Conservation (phyloP, 1,140 invertebrate species). For the Goniozus legneri region DNA sequence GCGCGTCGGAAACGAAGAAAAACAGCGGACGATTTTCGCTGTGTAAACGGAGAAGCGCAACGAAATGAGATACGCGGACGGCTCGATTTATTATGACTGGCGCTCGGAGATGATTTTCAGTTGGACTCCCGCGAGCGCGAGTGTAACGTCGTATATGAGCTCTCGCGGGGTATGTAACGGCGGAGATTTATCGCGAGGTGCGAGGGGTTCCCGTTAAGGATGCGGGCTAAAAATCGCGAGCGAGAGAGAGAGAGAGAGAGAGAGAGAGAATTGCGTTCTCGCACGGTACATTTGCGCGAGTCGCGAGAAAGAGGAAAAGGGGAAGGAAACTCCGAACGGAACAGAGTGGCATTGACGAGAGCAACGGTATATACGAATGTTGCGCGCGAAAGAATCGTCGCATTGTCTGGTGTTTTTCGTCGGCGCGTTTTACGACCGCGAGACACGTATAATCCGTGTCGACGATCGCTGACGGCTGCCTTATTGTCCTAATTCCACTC, state of each 20-base stretch:
- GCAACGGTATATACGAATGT: slow-evolving; percentile 23
- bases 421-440: background rate
- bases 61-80: no score
- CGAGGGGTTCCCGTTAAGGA: slow-evolving; percentile 32
- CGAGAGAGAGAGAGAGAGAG: no score
- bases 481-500: slow-evolving; percentile 26
- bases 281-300: slow-evolving; percentile 14
- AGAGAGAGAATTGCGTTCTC: no score
- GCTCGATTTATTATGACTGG: slow-evolving; percentile 19
- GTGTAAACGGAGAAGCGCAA: no score
- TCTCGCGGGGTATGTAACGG: no score
- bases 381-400: slow-evolving; percentile 22
- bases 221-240: slow-evolving; percentile 17
- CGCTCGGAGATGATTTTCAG: slow-evolving; percentile 22
- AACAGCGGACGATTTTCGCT: no score
- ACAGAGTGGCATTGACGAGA: slow-evolving; percentile 26
- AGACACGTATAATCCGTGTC: slow-evolving; percentile 14
- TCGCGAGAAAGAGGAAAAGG: background rate
- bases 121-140: no score
- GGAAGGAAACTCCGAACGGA: slow-evolving; percentile 2
- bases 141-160: no score
- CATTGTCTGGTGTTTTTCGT: no score
- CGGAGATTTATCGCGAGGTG: slow-evolving; percentile 28
- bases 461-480: slow-evolving; percentile 9
- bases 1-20: no score